Evolutionary conservation across 37 sponge, comb jelly and placozoan genomes (phyloP).

Genomic region (Oopsacas minuta): DNA sequence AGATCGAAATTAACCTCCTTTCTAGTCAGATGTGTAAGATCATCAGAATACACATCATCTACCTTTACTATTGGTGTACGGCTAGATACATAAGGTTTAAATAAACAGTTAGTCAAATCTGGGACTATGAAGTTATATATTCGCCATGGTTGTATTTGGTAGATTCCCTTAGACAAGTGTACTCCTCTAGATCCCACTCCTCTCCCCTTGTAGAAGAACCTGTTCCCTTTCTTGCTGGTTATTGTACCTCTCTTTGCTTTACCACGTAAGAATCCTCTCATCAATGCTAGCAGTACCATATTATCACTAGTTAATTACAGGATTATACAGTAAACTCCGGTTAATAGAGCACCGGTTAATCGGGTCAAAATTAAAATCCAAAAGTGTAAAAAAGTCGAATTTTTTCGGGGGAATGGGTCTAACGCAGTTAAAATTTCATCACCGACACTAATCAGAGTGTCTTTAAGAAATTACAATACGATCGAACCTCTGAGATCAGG

Average conservation of each 20-base stretch:
- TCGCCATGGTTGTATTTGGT: background rate
- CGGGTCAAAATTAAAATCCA: too few relatives aligned
- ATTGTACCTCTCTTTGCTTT: background rate
- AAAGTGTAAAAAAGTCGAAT: too few relatives aligned
- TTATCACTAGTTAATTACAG: background rate
- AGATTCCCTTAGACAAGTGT: background rate
- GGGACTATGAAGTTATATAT: background rate
- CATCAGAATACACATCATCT: background rate
- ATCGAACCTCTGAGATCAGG: too few relatives aligned
- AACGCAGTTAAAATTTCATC: too few relatives aligned
- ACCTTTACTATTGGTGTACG: background rate
- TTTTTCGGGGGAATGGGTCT: too few relatives aligned
- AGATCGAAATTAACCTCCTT: background rate
- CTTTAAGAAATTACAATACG: too few relatives aligned
- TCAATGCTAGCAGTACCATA: background rate
- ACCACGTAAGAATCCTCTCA: background rate
- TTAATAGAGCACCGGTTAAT: background rate
- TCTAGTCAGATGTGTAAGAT: background rate
- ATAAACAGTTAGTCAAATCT: background rate
- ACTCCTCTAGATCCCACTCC: background rate
- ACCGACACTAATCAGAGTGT: too few relatives aligned
- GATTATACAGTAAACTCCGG: background rate
- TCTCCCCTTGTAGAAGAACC: conserved; percentile 9
- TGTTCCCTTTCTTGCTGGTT: background rate
- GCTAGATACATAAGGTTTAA: background rate